These are phyloP conservation scores for Falco rusticolus DNA, from an alignment of 2,797 vertebrate species.

Conservation along the genomic window DNA sequence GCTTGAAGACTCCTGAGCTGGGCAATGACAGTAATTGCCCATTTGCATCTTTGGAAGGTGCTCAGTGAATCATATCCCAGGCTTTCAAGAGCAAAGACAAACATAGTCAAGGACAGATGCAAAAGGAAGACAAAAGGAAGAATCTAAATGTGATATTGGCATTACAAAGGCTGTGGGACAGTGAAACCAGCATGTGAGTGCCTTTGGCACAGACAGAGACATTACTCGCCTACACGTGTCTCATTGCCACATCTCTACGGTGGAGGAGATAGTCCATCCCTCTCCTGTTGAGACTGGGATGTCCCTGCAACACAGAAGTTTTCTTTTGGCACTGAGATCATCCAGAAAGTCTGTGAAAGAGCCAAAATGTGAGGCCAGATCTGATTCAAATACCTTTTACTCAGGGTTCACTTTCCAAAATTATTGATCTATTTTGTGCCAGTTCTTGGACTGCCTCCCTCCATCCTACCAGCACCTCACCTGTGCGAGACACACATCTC, in stretches of 20 bases:
- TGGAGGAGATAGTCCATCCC: neutral
- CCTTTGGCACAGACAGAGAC: neutral
- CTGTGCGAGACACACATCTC: neutral
- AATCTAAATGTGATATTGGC: neutral
- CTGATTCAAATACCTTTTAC: neutral
- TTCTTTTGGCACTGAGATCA: neutral
- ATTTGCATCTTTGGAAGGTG: neutral
- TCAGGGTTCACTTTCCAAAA: neutral
- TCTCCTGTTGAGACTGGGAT: neutral
- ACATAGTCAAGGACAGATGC: neutral
- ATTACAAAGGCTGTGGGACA: neutral
- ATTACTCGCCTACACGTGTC: neutral
- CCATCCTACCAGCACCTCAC: neutral
- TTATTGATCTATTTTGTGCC: neutral
- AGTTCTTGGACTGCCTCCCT: neutral
- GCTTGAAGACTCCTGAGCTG: neutral
- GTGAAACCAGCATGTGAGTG: neutral
- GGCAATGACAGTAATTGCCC: rapidly evolving
- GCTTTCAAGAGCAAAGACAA: neutral
- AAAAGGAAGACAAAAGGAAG: neutral
- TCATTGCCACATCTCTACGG: neutral
- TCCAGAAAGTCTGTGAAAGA: neutral
- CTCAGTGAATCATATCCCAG: neutral
- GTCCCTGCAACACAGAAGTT: neutral
- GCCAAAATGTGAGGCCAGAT: neutral